Base-by-base conservation (phyloP, 2,113 vertebrate genomes). In the Halichoerus grypus region DNA sequence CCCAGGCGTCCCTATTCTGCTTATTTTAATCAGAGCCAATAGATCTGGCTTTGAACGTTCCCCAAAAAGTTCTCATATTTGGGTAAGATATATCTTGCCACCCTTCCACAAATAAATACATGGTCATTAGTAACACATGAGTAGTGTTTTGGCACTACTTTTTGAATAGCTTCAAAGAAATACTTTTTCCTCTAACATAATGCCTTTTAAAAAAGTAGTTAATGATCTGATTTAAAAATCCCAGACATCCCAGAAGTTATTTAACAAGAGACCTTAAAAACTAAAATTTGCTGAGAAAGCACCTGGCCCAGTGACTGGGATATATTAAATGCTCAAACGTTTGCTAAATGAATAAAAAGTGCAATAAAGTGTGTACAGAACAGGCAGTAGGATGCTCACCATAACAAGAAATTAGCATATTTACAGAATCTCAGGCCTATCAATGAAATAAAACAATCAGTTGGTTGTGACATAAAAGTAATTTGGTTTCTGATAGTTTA, bases 401-500 rank as follows among this genome's bases (percentile, higher is more conserved):
- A 92, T 96, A 97, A 95, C 85, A 98, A 96, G 94, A 99, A 98
- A 98, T 98, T 95, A 98, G 97, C 95, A 97, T 97, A 98, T 97
- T 98, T 97, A 98, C 96, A 98, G 96, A 98, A 98, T 94, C 98
- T 98, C 98, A 98, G 91, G 96, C 95, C 97, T 97, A 97, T 67
- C 97, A 98, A 95, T 98, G 89, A 98, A 98, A 99, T 98, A 98
- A 98, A 98, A 97, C 96, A 98, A 98, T 97, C 98, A 98, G 93
- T 93, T 98, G 92, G 95, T 97, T 98, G 96, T 98, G 98, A 98
- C 95, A 98, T 98, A 98, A 99, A 98, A 98, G 97, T 98, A 98
- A 99, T 98, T 98, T 98, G 96, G 94, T 98, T 98, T 98, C 98
- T 97, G 97, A 97, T 97, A 98, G 97, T 98, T 99, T 99, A 97